Evolutionary conservation across 2,797 vertebrate genomes (phyloP).

Genomic region (Chanos chanos): DNA sequence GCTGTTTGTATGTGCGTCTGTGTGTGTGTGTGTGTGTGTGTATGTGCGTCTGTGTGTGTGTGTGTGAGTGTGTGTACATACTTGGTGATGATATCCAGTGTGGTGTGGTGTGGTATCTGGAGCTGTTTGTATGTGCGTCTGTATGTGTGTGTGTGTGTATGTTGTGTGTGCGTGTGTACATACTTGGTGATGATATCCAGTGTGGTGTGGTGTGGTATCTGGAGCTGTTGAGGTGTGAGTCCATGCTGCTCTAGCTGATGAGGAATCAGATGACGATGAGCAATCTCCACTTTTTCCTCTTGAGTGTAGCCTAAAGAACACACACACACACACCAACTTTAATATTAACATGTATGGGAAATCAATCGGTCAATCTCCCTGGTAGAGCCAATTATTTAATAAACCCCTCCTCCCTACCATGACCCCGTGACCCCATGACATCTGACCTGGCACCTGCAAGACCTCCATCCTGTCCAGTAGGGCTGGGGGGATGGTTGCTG

Average conservation of each 20-base stretch:
- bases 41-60: not conserved
- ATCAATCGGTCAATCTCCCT: slow-evolving; percentile 15
- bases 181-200: slow-evolving; percentile 88
- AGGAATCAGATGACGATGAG: slow-evolving; percentile 91
- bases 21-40: slow-evolving; percentile 11
- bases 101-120: no score
- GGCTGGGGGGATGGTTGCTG: slow-evolving; percentile 87
- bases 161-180: not conserved
- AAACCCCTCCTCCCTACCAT: no score
- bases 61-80: not conserved
- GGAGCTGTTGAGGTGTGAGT: slow-evolving; percentile 87
- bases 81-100: not conserved
- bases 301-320: slow-evolving; percentile 85
- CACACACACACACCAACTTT: slow-evolving; percentile 23
- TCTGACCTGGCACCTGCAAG: slow-evolving; percentile 92
- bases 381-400: no score
- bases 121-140: not conserved
- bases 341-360: slow-evolving; percentile 1
- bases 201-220: slow-evolving; percentile 87
- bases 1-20: slow-evolving; percentile 10
- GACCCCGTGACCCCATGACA: slow-evolving; percentile 12
- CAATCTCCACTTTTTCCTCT: slow-evolving; percentile 97
- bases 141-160: not conserved
- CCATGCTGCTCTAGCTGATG: slow-evolving; percentile 95
- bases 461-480: slow-evolving; percentile 96